These are phyloP conservation scores for Heliconius cydno DNA, from an alignment of 2,888 invertebrate species.

Conservation along the genomic window DNA sequence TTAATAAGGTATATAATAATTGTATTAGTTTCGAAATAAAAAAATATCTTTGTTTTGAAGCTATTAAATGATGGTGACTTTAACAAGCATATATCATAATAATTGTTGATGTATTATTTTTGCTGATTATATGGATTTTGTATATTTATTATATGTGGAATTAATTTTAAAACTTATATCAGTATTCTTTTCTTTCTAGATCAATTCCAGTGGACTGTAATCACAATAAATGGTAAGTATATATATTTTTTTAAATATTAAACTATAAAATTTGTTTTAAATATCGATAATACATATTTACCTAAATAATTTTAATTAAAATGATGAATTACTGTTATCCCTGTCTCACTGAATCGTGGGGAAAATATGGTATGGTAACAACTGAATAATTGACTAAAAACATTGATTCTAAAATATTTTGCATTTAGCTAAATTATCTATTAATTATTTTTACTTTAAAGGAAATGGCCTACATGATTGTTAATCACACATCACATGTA, in stretches of 20 bases:
- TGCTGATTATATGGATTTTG: slow-evolving; percentile 23
- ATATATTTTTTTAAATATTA: not conserved
- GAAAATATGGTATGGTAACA: slow-evolving; percentile 67
- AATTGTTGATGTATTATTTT: slow-evolving; percentile 32
- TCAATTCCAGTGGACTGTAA: not conserved
- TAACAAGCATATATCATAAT: slow-evolving; percentile 44
- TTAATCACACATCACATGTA: not conserved
- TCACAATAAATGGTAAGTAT: slow-evolving; percentile 12
- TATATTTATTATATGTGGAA: not conserved
- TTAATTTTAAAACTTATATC: not conserved
- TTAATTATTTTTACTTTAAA: not conserved
- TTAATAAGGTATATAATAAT: not conserved
- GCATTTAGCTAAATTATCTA: not conserved
- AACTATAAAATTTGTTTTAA: not conserved
- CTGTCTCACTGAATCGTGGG: slow-evolving; percentile 66
- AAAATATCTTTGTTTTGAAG: not conserved
- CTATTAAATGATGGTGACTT: slow-evolving; percentile 35
- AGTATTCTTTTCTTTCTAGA: not conserved
- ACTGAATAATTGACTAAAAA: slow-evolving; percentile 47
- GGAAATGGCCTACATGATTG: not conserved
- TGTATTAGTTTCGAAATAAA: not conserved
- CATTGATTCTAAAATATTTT: no score
- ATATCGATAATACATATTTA: not conserved
- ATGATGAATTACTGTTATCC: slow-evolving; percentile 69
- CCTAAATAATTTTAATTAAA: not conserved